Base-by-base conservation (phyloP, 2,113 vertebrate genomes). In the Cyanistes caeruleus region DNA sequence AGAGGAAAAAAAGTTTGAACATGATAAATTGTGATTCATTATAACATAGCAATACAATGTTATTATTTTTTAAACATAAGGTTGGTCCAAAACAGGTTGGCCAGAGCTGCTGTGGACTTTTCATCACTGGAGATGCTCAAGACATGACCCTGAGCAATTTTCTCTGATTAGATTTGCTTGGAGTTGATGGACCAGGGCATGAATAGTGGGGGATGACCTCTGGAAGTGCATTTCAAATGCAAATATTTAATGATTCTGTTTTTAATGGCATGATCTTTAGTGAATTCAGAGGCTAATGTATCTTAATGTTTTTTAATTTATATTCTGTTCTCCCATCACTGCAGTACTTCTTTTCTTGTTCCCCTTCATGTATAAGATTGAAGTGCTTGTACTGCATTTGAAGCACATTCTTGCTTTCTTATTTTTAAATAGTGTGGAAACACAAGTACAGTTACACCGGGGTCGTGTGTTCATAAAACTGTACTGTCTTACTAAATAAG, bases 171-270 rank as follows among this genome's bases (percentile, higher is more conserved):
- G 31, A 39, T 75, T 43, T 86, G 9, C 7, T 79, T 72, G 83
- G 48, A 75, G 10, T 25, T 35, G 9, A 20, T 68, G 13, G 9
- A 13, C 10, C 8, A 18, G 12, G 6, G 11, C 0, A 0, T 35
- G 19, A 28, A 18, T 15, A 10, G 15, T 31, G 37, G 25, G 49
- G 3, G 1, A 21, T 73, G 44, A 70, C 23, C 10, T 70, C n/a
- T 35, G 11, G 37, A 78, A 79, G n/a, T 37, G 20, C 17, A 70
- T 82, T 78, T 75, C 24, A 88, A 78, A 49, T 52, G 23, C 25
- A 78, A 60, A 63, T 81, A 51, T 69, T 48, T 31, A 70, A 70
- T 49, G 2, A 58, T 58, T 87, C n/a, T 84, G 6, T 30, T 85
- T 94, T 78, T 65, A 70, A 37, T 14, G 18, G 35, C 27, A 64